phyloP scores from a whole-genome alignment of 2,113 vertebrate genomes.

The Paracanthobrama guichenoti region DNA sequence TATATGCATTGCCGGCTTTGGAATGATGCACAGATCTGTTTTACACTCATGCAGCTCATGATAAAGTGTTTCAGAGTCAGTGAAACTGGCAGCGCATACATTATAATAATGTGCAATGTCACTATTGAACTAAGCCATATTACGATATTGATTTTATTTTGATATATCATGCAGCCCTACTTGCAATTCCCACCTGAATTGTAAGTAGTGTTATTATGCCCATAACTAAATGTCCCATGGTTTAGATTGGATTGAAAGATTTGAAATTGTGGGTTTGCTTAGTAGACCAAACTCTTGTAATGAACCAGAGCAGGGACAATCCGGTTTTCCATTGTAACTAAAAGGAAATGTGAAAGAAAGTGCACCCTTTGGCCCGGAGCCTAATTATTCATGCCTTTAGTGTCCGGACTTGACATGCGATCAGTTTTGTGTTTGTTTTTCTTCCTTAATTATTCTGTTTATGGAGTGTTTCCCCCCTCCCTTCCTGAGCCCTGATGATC shows the following conservation, averaged over 20 bases:
- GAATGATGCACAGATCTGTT: background rate
- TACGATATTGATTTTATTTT: background rate
- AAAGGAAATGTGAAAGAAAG: background rate
- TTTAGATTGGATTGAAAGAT: slow-evolving; percentile 5
- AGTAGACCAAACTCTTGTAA: background rate
- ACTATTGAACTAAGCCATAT: background rate
- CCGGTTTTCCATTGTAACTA: background rate
- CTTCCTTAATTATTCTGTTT: slow-evolving; percentile 12
- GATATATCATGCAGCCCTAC: background rate
- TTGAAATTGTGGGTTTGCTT: background rate
- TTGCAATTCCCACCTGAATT: background rate
- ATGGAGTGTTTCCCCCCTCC: background rate
- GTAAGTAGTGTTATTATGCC: background rate
- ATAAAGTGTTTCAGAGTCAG: background rate
- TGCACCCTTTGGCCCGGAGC: background rate
- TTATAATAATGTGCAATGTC: background rate
- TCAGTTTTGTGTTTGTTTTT: slow-evolving; percentile 18
- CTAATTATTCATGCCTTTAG: background rate
- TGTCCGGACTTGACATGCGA: background rate
- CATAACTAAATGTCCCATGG: background rate
- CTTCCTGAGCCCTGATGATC: slow-evolving; percentile 16
- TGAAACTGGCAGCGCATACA: background rate
- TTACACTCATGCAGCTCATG: background rate
- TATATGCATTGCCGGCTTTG: too few species aligned
- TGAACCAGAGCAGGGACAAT: background rate